Evolutionary conservation across 2,888 invertebrate species (phyloP), one percentile per base, ranked within the genome.

Genomic region (Pycnomerus fuliginosus): DNA sequence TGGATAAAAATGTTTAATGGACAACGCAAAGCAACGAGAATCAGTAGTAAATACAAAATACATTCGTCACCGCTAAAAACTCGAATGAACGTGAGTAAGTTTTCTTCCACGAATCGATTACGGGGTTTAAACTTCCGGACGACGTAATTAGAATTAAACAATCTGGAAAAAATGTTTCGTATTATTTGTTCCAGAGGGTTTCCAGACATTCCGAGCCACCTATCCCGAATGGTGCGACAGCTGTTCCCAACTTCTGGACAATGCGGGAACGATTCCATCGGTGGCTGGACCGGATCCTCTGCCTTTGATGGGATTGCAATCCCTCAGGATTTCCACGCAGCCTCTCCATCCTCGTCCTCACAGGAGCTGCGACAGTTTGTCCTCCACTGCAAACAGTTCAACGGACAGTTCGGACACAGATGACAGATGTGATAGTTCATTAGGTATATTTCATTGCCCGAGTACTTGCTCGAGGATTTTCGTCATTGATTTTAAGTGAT

Each of bases 141-240:
- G n/a, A n/a, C n/a, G n/a, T n/a, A n/a, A n/a, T n/a, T n/a, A n/a
- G n/a, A n/a, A n/a, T n/a, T n/a, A n/a, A n/a, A n/a, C n/a, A n/a
- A n/a, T n/a, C n/a, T n/a, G n/a, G n/a, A n/a, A n/a, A n/a, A n/a
- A n/a, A n/a, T n/a, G n/a, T n/a, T n/a, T n/a, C 31, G 10, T 36
- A 14, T 38, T 20, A 54, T 69, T 71, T 63, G 61, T 78, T 76
- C 2, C 80, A 94, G 94, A 91, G 74, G 93, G 93, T 52, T 92
- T 91, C 69, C 78, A 79, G 51, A 83, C 84, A 68, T 95, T 94
- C 75, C 84, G 84, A 58, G 82, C 85, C 60, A 79, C 84, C 50
- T 93, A 87, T 74, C 93, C 93, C 22, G 93, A 93, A 73, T 92
- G 91, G 89, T 92, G 92, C 74, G 90, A 90, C 69, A 84, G 86